Evolutionary conservation across 1,140 invertebrate species (phyloP).

Genomic region (Limonius californicus): DNA sequence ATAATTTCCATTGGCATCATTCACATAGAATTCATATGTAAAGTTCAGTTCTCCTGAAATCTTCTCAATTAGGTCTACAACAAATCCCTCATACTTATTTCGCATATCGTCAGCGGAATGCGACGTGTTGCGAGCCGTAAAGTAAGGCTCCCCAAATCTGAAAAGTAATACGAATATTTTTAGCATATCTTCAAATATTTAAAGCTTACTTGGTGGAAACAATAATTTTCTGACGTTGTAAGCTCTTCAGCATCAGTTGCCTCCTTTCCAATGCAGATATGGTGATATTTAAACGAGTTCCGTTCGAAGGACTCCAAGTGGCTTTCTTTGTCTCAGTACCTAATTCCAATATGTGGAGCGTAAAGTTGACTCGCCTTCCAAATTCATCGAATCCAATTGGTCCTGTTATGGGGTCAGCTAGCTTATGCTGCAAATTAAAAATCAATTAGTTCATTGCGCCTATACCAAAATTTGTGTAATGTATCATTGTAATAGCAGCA

Average conservation of each 20-base stretch:
- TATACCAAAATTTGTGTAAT: no score
- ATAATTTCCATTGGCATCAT: constrained; percentile 60
- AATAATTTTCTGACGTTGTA: constrained; percentile 31
- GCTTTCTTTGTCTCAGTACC: constrained; percentile 24
- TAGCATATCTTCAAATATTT: no score
- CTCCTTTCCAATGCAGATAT: constrained; percentile 27
- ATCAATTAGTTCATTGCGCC: no score
- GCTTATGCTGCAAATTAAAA: neutral
- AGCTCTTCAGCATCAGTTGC: constrained; percentile 30
- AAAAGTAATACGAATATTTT: no score
- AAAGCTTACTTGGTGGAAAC: constrained; percentile 45
- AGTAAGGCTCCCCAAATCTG: constrained; percentile 68
- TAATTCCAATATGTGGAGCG: constrained; percentile 30
- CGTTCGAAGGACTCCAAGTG: constrained; percentile 31
- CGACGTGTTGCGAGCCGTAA: constrained; percentile 55
- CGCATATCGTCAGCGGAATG: constrained; percentile 48
- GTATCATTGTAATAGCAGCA: no score
- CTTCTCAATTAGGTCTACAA: constrained; percentile 73
- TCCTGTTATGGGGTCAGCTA: constrained; percentile 19
- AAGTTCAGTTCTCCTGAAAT: constrained; percentile 72
- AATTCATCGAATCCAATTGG: constrained; percentile 24
- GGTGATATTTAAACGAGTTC: constrained; percentile 25
- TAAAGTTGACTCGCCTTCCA: constrained; percentile 34
- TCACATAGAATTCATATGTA: constrained; percentile 69
- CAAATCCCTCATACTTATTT: constrained; percentile 70